Percentiles rank a stretch among this genome's conserved stretches.
Conservation (phyloP, 2,888 invertebrate genomes). For the Aphidoletes aphidimyza region DNA sequence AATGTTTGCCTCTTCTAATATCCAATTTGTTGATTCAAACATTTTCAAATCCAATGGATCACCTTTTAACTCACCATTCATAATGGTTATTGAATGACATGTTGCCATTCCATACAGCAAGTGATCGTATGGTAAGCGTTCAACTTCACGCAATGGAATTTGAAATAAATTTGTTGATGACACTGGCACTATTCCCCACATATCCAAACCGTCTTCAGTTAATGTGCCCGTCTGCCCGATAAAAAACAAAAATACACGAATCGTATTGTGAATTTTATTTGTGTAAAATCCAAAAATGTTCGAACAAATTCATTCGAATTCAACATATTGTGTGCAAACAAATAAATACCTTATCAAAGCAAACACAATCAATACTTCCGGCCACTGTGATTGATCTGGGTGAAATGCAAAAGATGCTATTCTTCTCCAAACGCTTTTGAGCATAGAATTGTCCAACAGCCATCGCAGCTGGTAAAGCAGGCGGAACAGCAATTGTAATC, state of each 20-base stretch:
- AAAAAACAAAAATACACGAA: not conserved
- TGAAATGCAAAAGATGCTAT: constrained; percentile 89
- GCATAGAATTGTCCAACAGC: constrained; percentile 93
- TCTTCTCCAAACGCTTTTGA: constrained; percentile 81
- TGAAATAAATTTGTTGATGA: constrained; percentile 67
- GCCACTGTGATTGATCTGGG: constrained; percentile 93
- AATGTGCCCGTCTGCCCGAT: constrained; percentile 88
- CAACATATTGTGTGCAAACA: not conserved
- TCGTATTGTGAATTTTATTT: not conserved
- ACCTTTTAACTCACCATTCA: constrained; percentile 87
- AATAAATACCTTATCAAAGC: constrained; percentile 83
- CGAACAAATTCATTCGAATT: not conserved
- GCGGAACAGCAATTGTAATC: constrained; percentile 94
- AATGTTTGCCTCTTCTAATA: constrained; percentile 85
- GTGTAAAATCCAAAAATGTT: not conserved
- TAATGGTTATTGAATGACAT: constrained; percentile 92
- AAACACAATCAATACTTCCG: constrained; percentile 88
- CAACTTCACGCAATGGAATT: constrained; percentile 67
- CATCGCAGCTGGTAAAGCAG: constrained; percentile 96
- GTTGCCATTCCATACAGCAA: constrained; percentile 79
- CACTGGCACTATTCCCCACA: constrained; percentile 89
- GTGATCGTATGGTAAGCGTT: constrained; percentile 66
- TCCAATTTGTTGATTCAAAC: constrained; percentile 96
- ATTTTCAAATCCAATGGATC: constrained; percentile 95
- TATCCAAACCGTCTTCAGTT: constrained; percentile 95